phyloP scores from a whole-genome alignment of 23 tunicate species.

The Diplosoma virens region DNA sequence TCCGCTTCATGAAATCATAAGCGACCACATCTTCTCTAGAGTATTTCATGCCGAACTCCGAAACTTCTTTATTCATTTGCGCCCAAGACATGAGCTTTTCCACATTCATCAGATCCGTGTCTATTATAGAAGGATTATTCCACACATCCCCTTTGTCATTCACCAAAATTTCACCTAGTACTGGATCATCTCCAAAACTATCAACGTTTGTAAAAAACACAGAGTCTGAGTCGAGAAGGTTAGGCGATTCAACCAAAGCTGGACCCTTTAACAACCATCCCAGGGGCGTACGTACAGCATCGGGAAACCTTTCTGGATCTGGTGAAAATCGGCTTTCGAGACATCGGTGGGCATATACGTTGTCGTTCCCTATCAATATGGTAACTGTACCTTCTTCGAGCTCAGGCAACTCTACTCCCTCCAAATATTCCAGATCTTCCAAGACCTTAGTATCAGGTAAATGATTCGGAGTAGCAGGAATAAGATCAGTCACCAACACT shows the following conservation, averaged over 20 bases:
- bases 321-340: too few species aligned
- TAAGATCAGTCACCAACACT: too few species aligned
- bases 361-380: conserved; percentile 19
- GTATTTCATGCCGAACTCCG: conserved; percentile 4
- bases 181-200: neutral
- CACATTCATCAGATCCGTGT: neutral
- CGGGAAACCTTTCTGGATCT: neutral
- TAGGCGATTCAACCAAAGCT: too few species aligned
- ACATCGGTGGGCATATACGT: too few species aligned
- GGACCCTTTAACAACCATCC: conserved; percentile 29
- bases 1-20: neutral
- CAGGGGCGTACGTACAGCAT: conserved; percentile 3
- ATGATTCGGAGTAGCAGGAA: too few species aligned
- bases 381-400: conserved; percentile 19
- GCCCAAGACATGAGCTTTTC: conserved; percentile 9
- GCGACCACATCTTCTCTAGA: conserved; percentile 11
- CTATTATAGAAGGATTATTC: neutral
- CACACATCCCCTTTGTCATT: conserved; percentile 15
- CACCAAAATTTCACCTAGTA: neutral
- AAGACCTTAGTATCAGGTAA: too few species aligned
- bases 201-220: neutral
- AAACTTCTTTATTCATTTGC: neutral
- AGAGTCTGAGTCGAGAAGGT: neutral
- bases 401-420: conserved; percentile 5
- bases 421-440: conserved; percentile 1